A percentile compares a stretch with the other conserved stretches of the same genome.
phyloP scores from a whole-genome alignment of 2,797 vertebrate species.

The Coendou prehensilis region DNA sequence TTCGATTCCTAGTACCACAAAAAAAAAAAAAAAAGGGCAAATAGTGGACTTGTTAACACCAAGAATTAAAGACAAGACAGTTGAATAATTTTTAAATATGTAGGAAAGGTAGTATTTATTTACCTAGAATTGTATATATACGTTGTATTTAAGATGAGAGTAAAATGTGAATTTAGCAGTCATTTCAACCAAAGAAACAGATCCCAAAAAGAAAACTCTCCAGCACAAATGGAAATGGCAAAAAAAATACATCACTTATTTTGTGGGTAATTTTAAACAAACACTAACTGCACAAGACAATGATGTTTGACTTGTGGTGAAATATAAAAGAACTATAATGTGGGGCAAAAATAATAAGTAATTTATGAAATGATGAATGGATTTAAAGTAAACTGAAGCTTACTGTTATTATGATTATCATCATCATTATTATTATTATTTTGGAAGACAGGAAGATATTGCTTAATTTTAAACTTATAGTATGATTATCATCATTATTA shows the following conservation, averaged over 20 bases:
- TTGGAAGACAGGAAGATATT: not conserved
- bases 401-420: not conserved
- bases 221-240: not conserved
- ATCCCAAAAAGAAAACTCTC: not conserved
- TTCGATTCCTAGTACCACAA: no score
- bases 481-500: not conserved
- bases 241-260: not conserved
- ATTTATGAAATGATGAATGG: not conserved
- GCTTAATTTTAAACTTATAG: not conserved
- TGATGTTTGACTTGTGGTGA: not conserved
- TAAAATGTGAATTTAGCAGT: not conserved
- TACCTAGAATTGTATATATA: not conserved
- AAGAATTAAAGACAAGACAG: not conserved
- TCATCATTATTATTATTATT: not conserved
- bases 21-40: no score
- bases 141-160: not conserved
- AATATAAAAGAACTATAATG: not conserved
- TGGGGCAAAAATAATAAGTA: not conserved
- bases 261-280: not conserved
- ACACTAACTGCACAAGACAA: not conserved
- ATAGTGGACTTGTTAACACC: not conserved
- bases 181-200: not conserved
- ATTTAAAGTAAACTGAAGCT: not conserved
- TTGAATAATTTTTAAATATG: not conserved
- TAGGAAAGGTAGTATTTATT: not conserved